Evolutionary conservation across 92 coral and sea anemone genomes (phyloP).

Genomic region (Pocillopora meandrina): DNA sequence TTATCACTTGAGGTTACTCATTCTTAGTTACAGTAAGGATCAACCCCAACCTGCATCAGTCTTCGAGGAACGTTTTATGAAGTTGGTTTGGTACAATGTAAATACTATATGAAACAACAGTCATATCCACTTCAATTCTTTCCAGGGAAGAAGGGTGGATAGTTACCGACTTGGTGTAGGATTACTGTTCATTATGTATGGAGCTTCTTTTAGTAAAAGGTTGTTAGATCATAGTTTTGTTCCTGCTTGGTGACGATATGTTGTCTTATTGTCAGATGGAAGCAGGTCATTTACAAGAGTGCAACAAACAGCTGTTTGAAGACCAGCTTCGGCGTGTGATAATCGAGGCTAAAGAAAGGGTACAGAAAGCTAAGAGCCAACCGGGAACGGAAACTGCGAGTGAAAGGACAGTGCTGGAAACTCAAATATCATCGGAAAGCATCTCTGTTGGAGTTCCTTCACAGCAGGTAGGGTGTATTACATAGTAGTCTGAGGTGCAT

Average conservation of each 20-base stretch:
- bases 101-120: no score
- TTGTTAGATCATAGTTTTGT: not conserved
- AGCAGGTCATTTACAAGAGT: constrained; percentile 89
- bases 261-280: constrained; percentile 56
- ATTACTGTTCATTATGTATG: no score
- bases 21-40: no score
- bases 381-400: constrained; percentile 67
- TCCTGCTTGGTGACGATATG: not conserved
- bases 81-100: no score
- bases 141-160: no score
- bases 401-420: constrained; percentile 68
- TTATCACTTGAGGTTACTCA: no score
- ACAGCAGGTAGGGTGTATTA: constrained; percentile 26
- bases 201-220: no score
- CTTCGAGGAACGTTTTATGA: no score
- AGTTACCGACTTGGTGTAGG: no score
- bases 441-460: constrained; percentile 24
- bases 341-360: constrained; percentile 66
- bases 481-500: not conserved
- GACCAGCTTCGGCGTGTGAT: constrained; percentile 82
- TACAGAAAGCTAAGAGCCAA: constrained; percentile 58
- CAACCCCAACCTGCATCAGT: no score
- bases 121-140: no score
- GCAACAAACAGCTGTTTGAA: constrained; percentile 87
- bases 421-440: constrained; percentile 49